phyloP scores from a whole-genome alignment of 1,140 invertebrate species.

The Cydia strobilella region DNA sequence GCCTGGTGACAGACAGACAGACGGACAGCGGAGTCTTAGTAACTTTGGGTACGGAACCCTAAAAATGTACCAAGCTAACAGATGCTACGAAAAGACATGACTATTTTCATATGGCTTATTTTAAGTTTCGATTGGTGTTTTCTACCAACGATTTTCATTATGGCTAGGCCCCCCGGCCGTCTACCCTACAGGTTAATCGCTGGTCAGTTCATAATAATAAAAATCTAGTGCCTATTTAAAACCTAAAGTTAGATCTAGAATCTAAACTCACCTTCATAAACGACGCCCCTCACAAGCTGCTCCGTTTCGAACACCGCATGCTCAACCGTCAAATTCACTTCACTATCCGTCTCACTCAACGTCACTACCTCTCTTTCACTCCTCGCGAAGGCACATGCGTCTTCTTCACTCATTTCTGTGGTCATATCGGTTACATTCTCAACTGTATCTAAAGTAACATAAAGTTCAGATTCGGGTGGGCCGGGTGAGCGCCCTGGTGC shows the following conservation, averaged over 20 bases:
- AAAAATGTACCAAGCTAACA: no score
- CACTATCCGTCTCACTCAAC: conserved; percentile 65
- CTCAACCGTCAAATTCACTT: conserved; percentile 64
- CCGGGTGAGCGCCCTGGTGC: conserved; percentile 70
- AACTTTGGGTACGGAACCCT: no score
- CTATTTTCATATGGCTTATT: no score
- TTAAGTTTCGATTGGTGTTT: no score
- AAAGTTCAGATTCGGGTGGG: conserved; percentile 49
- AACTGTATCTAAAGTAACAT: conserved; percentile 43
- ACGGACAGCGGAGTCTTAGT: no score
- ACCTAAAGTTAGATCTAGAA: not conserved
- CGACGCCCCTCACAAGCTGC: conserved; percentile 64
- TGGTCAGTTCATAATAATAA: no score
- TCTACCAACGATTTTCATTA: no score
- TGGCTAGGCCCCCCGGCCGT: no score
- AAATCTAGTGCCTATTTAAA: not conserved
- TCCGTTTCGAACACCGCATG: conserved; percentile 67
- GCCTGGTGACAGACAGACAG: no score
- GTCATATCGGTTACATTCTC: conserved; percentile 48
- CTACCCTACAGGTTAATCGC: no score
- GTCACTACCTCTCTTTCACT: conserved; percentile 72
- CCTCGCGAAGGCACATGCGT: conserved; percentile 67
- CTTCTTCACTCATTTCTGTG: conserved; percentile 41
- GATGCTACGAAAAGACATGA: no score
- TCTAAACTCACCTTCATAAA: conserved; percentile 70